Conservation (phyloP, 2,797 vertebrate genomes). For the Eulemur albifrons region DNA sequence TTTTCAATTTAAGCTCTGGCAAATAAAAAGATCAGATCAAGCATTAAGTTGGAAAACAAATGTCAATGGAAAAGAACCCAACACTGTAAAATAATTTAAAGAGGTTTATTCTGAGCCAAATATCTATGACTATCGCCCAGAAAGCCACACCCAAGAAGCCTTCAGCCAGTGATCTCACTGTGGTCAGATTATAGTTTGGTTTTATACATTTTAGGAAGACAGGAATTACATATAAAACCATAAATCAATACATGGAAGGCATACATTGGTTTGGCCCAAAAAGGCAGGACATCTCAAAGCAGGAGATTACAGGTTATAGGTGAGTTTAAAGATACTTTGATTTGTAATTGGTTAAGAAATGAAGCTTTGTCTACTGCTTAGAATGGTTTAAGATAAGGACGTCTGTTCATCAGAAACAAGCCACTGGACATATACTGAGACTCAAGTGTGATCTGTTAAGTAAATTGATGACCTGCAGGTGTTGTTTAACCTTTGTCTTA, state of each 20-base stretch:
- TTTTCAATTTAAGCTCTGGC: background rate
- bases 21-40: conserved; percentile 36
- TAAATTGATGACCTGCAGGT: background rate
- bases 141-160: background rate
- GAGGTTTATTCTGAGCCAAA: background rate
- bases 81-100: background rate
- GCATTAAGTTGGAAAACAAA: background rate
- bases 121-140: background rate
- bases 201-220: background rate
- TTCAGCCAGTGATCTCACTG: background rate
- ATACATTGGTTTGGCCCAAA: background rate
- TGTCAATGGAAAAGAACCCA: background rate
- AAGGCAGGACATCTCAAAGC: background rate
- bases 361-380: background rate
- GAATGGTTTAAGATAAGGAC: background rate
- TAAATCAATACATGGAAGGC: background rate
- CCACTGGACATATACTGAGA: background rate
- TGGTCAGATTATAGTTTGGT: background rate
- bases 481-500: background rate
- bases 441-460: background rate
- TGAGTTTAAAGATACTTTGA: background rate
- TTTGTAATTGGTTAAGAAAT: background rate
- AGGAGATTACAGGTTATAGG: background rate
- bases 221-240: background rate
- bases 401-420: background rate